Conservation (phyloP, 2,113 vertebrate genomes). For the Pseudorectes ferrugineus region DNA sequence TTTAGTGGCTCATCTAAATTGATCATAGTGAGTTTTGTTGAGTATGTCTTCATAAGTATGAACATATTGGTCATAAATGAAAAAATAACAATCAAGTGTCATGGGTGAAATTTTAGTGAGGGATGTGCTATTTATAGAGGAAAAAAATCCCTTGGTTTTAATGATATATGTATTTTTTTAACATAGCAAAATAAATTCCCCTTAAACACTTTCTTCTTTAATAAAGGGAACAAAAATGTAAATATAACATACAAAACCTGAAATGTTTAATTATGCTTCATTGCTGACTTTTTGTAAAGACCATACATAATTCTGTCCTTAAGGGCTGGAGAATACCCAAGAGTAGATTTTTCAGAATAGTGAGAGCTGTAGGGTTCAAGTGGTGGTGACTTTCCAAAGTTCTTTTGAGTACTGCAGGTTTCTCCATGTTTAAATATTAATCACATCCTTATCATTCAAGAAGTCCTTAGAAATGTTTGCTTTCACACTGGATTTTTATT, state of each 20-base stretch:
- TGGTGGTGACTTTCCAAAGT: background rate
- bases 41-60: background rate
- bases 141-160: background rate
- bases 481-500: background rate
- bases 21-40: background rate
- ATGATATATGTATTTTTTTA: background rate
- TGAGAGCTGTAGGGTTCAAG: background rate
- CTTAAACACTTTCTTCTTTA: background rate
- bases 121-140: background rate
- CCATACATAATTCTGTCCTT: background rate
- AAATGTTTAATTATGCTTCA: background rate
- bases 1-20: background rate
- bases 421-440: background rate
- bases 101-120: background rate
- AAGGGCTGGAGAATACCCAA: background rate
- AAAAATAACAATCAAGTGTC: background rate
- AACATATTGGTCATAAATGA: background rate
- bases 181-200: background rate
- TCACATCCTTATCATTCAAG: background rate
- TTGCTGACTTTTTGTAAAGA: background rate
- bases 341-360: background rate
- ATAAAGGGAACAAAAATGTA: background rate
- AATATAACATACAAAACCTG: background rate
- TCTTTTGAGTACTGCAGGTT: background rate
- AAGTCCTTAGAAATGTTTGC: background rate